phyloP scores from a whole-genome alignment of 2,888 invertebrate genomes.

The Pterobdella sp. region DNA sequence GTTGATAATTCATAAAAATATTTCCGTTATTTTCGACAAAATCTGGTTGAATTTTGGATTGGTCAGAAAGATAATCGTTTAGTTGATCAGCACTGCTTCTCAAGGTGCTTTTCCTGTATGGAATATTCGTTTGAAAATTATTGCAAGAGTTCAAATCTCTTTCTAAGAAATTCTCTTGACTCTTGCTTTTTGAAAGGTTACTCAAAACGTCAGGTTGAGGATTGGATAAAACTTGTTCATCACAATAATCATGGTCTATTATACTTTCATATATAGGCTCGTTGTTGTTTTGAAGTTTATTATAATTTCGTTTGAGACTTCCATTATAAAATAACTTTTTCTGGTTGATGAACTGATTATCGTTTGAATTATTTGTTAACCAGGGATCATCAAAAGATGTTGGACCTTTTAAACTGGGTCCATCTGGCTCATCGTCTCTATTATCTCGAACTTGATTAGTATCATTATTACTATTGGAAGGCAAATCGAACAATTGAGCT shows the following conservation, averaged over 20 bases:
- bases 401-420: no score
- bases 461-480: no score
- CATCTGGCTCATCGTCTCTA: no score
- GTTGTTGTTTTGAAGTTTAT: not conserved
- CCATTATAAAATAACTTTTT: not conserved
- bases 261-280: constrained; percentile 8
- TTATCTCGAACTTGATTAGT: no score
- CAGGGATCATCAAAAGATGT: not conserved
- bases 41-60: not conserved
- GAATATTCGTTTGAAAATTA: not conserved
- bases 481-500: no score
- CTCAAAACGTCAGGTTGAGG: not conserved
- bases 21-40: not conserved
- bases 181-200: constrained; percentile 10
- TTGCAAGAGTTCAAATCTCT: not conserved
- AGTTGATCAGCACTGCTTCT: constrained; percentile 2
- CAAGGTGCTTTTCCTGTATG: not conserved
- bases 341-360: not conserved
- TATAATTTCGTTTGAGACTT: not conserved
- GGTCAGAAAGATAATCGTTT: not conserved
- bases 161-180: constrained; percentile 5
- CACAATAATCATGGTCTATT: not conserved
- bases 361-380: not conserved
- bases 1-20: not conserved
- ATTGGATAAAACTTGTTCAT: not conserved